phyloP scores from a whole-genome alignment of 1,140 invertebrate species.

The Geopemphigus sp. region DNA sequence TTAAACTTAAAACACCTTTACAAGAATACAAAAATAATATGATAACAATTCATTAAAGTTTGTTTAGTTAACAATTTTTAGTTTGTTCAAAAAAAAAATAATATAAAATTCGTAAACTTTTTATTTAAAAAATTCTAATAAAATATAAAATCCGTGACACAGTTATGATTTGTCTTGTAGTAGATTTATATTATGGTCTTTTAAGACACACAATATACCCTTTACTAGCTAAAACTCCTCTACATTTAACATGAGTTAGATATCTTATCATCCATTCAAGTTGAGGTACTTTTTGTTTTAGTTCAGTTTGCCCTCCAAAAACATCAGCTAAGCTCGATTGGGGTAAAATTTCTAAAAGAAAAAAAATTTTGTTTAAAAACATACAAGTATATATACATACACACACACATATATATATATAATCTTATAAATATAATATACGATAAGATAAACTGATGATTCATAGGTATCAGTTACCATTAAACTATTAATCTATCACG shows the following conservation, averaged over 20 bases:
- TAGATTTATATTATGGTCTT: conserved; percentile 1
- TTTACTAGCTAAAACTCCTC: conserved; percentile 84
- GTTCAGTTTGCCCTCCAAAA: conserved; percentile 19
- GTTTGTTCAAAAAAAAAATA: conserved; percentile 29
- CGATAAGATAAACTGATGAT: not conserved
- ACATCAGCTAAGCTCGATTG: conserved; percentile 38
- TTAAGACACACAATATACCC: conserved; percentile 66
- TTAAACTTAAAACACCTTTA: conserved; percentile 16
- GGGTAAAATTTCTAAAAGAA: conserved; percentile 45
- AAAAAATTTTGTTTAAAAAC: no score
- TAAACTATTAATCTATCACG: no score
- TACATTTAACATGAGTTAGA: conserved; percentile 82
- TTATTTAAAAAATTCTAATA: not conserved
- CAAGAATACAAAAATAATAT: conserved; percentile 26
- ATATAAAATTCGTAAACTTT: conserved; percentile 32
- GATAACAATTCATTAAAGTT: conserved; percentile 19
- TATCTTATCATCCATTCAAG: conserved; percentile 76
- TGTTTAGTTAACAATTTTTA: conserved; percentile 28
- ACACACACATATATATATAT: not conserved
- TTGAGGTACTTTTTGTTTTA: conserved; percentile 23
- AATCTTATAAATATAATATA: not conserved
- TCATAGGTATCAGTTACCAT: not conserved
- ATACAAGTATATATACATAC: no score
- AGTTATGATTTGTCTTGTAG: not conserved
- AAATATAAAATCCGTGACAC: conserved; percentile 11